Evolutionary conservation across 2,888 invertebrate species (phyloP).

Genomic region (Mythimna lalbum): DNA sequence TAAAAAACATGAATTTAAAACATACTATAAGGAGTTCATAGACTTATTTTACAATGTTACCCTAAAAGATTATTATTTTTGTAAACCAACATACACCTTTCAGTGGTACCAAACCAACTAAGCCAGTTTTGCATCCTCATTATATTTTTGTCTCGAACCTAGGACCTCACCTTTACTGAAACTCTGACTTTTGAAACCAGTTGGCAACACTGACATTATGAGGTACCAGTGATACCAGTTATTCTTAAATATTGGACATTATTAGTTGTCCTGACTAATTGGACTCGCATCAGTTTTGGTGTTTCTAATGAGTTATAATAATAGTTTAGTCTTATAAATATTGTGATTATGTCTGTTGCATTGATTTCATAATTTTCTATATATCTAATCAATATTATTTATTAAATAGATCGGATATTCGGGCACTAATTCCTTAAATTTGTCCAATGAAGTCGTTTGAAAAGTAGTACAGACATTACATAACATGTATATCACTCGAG

Average conservation of each 20-base stretch:
- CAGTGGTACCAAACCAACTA: not conserved
- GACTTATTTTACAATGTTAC: slow-evolving; percentile 1
- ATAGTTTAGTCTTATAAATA: slow-evolving; percentile 25
- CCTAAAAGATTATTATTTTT: not conserved
- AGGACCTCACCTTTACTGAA: not conserved
- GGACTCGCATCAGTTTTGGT: slow-evolving; percentile 22
- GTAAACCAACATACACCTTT: too few relatives aligned
- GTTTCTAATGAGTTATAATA: slow-evolving; percentile 24
- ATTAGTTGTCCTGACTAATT: slow-evolving; percentile 14
- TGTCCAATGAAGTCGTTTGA: not conserved
- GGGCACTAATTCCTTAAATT: not conserved
- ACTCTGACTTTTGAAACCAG: not conserved
- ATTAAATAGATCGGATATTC: not conserved
- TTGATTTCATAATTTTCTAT: slow-evolving; percentile 12
- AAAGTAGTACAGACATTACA: not conserved
- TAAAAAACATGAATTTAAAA: too few relatives aligned
- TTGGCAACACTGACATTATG: not conserved
- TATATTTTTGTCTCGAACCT: not conserved
- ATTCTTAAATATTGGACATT: slow-evolving; percentile 37
- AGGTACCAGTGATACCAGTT: not conserved
- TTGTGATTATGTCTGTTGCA: slow-evolving; percentile 46
- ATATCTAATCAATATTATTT: not conserved
- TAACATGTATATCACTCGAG: not conserved
- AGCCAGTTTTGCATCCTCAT: not conserved
- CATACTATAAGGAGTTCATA: too few relatives aligned